phyloP scores from a whole-genome alignment of 1,140 invertebrate genomes.

The Pseudomyrmex dendroicus region DNA sequence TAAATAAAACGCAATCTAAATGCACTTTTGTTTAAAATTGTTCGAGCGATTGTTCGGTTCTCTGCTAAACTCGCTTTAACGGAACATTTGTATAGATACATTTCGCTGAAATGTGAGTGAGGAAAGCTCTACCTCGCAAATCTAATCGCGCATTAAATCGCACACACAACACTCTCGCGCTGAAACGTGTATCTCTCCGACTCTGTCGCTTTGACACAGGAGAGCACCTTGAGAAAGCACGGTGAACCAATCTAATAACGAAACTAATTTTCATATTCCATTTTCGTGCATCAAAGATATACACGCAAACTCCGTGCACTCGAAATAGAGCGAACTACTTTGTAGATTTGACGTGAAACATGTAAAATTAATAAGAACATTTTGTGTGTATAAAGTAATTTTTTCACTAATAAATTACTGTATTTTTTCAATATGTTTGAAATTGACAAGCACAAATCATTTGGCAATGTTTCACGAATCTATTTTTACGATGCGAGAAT shows the following conservation, averaged over 20 bases:
- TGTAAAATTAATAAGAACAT: constrained; percentile 24
- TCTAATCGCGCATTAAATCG: constrained; percentile 54
- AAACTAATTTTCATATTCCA: constrained; percentile 58
- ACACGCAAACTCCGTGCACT: not conserved
- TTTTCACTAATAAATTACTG: not conserved
- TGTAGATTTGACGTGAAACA: constrained; percentile 21
- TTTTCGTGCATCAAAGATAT: constrained; percentile 49
- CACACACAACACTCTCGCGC: constrained; percentile 12
- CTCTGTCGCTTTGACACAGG: constrained; percentile 43
- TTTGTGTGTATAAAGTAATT: not conserved
- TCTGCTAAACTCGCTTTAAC: not conserved
- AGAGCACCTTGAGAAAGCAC: constrained; percentile 58
- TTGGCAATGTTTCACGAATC: not conserved
- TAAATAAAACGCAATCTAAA: not conserved
- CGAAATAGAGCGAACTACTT: not conserved
- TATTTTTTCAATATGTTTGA: not conserved
- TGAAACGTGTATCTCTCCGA: constrained; percentile 43
- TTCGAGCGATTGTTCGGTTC: constrained; percentile 1
- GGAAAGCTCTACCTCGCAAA: constrained; percentile 28
- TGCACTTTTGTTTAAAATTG: not conserved
- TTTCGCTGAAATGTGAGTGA: constrained; percentile 19
- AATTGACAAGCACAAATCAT: not conserved
- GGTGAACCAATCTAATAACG: constrained; percentile 55
- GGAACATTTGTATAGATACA: not conserved
- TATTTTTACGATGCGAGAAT: not conserved